Percentiles rank a stretch among this genome's conserved stretches.
phyloP scores from a whole-genome alignment of 1,140 invertebrate species.

The Drosophila mayri region DNA sequence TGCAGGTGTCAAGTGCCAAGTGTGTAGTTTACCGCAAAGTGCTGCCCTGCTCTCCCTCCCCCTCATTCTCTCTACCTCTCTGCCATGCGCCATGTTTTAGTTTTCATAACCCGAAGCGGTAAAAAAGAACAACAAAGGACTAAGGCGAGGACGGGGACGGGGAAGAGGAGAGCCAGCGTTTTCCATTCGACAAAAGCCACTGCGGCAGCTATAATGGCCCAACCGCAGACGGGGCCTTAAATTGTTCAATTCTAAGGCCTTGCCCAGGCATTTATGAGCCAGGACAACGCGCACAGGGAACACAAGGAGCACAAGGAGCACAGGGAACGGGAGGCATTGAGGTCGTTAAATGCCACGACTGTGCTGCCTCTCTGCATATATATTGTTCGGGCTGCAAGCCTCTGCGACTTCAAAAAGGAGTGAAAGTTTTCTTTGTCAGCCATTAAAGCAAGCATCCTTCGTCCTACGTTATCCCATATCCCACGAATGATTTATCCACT shows the following conservation, averaged over 20 bases:
- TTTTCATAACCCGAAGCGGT: constrained; percentile 55
- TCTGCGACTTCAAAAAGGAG: constrained; percentile 28
- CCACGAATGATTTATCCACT: constrained; percentile 27
- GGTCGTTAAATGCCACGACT: constrained; percentile 47
- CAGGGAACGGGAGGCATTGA: constrained; percentile 10
- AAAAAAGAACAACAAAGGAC: constrained; percentile 56
- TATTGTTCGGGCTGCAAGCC: constrained; percentile 13
- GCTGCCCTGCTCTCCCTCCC: not conserved
- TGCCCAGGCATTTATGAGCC: constrained; percentile 45
- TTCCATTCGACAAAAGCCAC: constrained; percentile 47
- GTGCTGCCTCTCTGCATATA: constrained; percentile 19
- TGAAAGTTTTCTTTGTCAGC: constrained; percentile 46
- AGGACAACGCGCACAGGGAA: constrained; percentile 19
- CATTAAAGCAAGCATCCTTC: constrained; percentile 32
- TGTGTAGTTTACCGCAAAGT: constrained; percentile 60
- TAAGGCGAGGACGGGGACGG: not conserved
- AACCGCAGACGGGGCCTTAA: constrained; percentile 42
- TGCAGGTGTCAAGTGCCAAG: constrained; percentile 63
- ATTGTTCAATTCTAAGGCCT: constrained; percentile 60
- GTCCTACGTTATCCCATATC: constrained; percentile 2
- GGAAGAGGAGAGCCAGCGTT: not conserved
- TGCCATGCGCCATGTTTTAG: constrained; percentile 46
- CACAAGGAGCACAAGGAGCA: constrained; percentile 10
- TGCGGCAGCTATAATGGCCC: constrained; percentile 54
- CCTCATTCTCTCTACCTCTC: too few species aligned